phyloP scores from a whole-genome alignment of 2,113 vertebrate species.

The Electrona antarctica region DNA sequence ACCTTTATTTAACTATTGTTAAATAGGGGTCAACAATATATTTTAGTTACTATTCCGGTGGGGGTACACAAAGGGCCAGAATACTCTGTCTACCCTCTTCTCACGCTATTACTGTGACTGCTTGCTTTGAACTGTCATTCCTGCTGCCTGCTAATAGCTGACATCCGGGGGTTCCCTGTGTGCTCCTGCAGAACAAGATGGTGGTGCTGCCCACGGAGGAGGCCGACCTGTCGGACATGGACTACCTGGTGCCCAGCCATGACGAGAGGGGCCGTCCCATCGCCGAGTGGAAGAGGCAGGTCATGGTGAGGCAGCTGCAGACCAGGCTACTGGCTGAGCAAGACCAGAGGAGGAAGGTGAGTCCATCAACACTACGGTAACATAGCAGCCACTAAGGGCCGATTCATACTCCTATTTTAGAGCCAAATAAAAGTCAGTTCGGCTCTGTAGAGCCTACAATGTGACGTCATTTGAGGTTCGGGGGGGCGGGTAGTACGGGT shows the following conservation, averaged over 20 bases:
- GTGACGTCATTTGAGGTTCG: no score
- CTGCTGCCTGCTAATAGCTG: no score
- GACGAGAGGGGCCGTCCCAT: constrained; percentile 88
- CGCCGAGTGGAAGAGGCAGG: constrained; percentile 96
- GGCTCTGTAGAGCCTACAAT: no score
- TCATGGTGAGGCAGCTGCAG: constrained; percentile 93
- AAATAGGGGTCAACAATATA: no score
- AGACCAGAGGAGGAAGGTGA: constrained; percentile 80
- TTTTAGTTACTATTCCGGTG: no score
- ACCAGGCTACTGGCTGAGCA: constrained; percentile 82
- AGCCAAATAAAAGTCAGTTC: no score
- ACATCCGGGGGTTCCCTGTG: not conserved
- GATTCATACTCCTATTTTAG: no score
- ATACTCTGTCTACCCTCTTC: not conserved
- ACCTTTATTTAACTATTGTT: no score
- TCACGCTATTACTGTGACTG: no score
- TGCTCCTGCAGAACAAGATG: constrained; percentile 72
- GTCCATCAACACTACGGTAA: not conserved
- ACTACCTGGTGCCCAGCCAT: constrained; percentile 89
- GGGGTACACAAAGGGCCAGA: not conserved
- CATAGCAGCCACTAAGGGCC: no score
- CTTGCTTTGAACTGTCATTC: not conserved
- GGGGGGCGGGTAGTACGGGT: no score
- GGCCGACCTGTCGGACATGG: constrained; percentile 82
- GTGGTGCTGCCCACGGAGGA: constrained; percentile 74